Base-by-base conservation (phyloP, 2,113 vertebrate species). In the Kryptolebias marmoratus region DNA sequence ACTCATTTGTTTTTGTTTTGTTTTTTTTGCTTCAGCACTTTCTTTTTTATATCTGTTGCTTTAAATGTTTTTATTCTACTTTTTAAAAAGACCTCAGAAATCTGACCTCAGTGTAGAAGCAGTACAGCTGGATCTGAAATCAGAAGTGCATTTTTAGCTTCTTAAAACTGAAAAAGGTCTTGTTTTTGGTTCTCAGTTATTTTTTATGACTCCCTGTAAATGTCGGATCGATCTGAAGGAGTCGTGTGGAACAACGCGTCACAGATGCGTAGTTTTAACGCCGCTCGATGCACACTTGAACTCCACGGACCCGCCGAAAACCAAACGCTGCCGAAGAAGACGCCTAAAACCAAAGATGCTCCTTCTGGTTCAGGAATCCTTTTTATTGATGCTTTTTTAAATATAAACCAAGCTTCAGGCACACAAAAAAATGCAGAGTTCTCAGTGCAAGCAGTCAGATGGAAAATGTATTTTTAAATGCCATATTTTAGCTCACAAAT, bases 401-500 rank as follows among this genome's bases (percentile, higher is more conserved):
- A 28, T 69, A 8, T 50, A n/a, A 58, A 63, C 52, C 15, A 53
- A 73, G 50, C 48, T 36, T 50, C 18, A 72, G 31, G 31, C 27
- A 22, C 13, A 57, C 10, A 68, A 59, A 59, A 18, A n/a, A 49
- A 0, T 55, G 42, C 22, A 9, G 0, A 45, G 70, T 42, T 7
- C 32, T 72, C 80, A 79, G 84, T 81, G 68, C 64, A 87, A 84
- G 78, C 89, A 87, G 85, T 88, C 83, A 87, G 83, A 74, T 22
- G 64, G 81, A 68, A 82, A 85, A 68, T 12, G 56, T 54, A 52
- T 42, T 68, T 71, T 68, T 68, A 76, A 77, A 55, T 28, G 48
- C 71, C 68, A 70, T 27, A 39, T 82, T 86, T 82, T 72, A 56
- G 52, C 82, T 76, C 63, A 63, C 13, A 53, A 50, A 70, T 13